Evolutionary conservation across 2,113 vertebrate species (phyloP), one percentile per base, ranked within the genome.

Genomic region (Romanogobio albipinnatus): DNA sequence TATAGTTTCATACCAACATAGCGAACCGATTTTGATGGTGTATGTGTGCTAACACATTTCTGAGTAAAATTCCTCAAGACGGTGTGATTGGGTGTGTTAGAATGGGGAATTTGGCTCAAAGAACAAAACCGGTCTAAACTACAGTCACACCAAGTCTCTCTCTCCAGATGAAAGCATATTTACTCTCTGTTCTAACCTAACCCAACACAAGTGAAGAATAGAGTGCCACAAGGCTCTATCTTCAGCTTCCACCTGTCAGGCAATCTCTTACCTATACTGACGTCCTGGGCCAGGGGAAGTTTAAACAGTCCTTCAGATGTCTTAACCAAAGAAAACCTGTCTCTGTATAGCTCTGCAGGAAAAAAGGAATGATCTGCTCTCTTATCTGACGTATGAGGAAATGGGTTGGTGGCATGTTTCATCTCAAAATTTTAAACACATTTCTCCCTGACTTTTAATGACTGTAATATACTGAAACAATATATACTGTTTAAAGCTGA

Each of bases 41-140:
- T 39, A 51, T 29, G 24, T 33, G 47, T 77, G 51, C 36, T 56
- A 36, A 76, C 10, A 11, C 39, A 14, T 61, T 62, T 79, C 9
- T 19, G 56, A 61, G 56, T 24, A 61, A 61, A 45, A 78, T 78
- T 78, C 76, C 56, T 62, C 22, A 79, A 79, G 22, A 62, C n/a
- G 3, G 39, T 61, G 58, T 3, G 58, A 79, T 47, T 26, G 58
- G n/a, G 39, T 26, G 39, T 62, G 76, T 62, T 75, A 10, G 39
- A 24, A 62, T 17, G 36, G 76, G 58, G 56, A 45, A 61, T 61
- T 15, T 62, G 22, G 22, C 76, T 79, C 36, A 15, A 61, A 61
- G 36, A 79, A 45, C 11, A 73, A 59, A 77, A 19, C 26, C 26
- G 10, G 17, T 58, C 29, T 58, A 77, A 58, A 77, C 75, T 58